Percentiles rank a stretch among this genome's conserved stretches.
phyloP scores from a whole-genome alignment of 1,140 invertebrate species.

The Pentalonia nigronervosa region DNA sequence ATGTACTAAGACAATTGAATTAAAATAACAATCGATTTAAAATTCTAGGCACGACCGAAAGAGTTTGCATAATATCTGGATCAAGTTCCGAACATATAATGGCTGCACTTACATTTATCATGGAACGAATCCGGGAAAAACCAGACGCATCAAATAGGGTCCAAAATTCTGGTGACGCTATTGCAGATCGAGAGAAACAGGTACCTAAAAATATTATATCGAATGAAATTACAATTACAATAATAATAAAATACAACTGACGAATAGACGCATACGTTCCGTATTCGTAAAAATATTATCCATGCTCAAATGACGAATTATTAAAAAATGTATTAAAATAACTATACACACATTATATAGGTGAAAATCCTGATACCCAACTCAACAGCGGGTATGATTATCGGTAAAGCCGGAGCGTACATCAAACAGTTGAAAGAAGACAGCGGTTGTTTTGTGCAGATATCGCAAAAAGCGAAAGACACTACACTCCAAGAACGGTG shows the following conservation, averaged over 20 bases:
- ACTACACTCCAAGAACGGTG: conserved; percentile 93
- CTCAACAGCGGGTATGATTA: conserved; percentile 98
- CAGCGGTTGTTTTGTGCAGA: conserved; percentile 96
- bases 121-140: conserved; percentile 98
- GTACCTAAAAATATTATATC: conserved; percentile 61
- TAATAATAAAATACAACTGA: neutral
- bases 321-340: neutral
- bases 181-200: conserved; percentile 81
- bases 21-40: neutral
- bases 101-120: conserved; percentile 93
- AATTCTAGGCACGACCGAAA: conserved; percentile 88
- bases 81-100: conserved; percentile 92
- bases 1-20: neutral
- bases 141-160: conserved; percentile 75
- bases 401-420: conserved; percentile 96
- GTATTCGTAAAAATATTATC: neutral
- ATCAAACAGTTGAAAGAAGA: conserved; percentile 99
- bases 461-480: conserved; percentile 98
- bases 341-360: conserved; percentile 64
- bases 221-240: neutral
- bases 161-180: conserved; percentile 43
- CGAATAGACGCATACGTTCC: neutral
- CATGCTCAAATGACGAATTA: neutral
- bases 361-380: conserved; percentile 98
- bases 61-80: conserved; percentile 92